Evolutionary conservation across 2,113 vertebrate genomes (phyloP), one percentile per base, ranked within the genome.

Genomic region (Triplophysa rosa): DNA sequence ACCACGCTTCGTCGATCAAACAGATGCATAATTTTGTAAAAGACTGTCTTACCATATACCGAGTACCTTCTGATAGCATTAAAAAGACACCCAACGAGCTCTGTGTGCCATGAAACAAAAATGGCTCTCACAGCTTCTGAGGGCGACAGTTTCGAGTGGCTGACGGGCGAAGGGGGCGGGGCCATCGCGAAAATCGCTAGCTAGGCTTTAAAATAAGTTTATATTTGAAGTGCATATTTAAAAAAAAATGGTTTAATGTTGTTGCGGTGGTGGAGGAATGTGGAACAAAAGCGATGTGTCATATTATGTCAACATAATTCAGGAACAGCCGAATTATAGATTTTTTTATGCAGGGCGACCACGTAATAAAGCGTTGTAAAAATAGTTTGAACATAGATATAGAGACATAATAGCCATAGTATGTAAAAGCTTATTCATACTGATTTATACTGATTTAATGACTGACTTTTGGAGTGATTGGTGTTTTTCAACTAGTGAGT

Each of bases 101-200:
- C 74, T 42, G 61, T 68, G 80, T 64, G 83, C 68, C 83, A 80
- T 79, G 80, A 82, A 84, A 84, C 83, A 84, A 84, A 84, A 84
- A 84, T 84, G 83, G 83, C 83, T 82, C 83, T 82, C 67, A n/a
- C 49, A 67, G 67, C 58, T 16, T 63, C 56, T 21, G 59, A 76
- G 80, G 80, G 64, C 11, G 73, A 76, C 75, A 52, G 64, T 62
- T 62, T 75, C 58, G 71, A 76, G 71, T 81, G 79, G 79, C 79
- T 75, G 79, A 17, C 56, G n/a, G 70, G 54, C 21, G 45, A 40
- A 67, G 65, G 71, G 58, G 79, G 69, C 49, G 76, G 76, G 24
- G 65, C 45, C 4, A 33, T 16, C 17, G 56, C 37, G 19, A 58
- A 54, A 78, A 80, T 84, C 80, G 71, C 82, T 80, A 83, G 78